phyloP scores from a whole-genome alignment of 2,888 invertebrate species.

The Thyatira batis region DNA sequence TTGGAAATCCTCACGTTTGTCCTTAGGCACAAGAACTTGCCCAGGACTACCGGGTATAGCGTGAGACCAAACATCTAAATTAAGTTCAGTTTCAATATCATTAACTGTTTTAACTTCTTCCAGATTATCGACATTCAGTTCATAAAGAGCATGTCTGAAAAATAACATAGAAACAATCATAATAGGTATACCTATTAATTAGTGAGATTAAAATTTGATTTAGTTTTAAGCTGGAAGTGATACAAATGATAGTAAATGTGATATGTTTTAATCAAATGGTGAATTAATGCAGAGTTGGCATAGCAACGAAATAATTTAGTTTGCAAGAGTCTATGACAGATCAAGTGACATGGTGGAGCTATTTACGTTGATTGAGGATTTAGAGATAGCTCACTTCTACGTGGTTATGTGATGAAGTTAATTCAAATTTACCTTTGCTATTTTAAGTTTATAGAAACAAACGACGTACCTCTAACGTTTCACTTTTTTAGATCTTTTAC shows the following conservation, averaged over 20 bases:
- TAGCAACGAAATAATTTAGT: not conserved
- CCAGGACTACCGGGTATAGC: conserved; percentile 42
- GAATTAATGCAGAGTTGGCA: not conserved
- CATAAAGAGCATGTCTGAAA: conserved; percentile 54
- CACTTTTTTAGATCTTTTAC: too few species aligned
- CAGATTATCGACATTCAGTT: conserved; percentile 38
- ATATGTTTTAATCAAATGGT: too few species aligned
- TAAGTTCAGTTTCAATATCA: conserved; percentile 32
- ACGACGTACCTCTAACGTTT: too few species aligned
- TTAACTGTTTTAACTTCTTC: conserved; percentile 42
- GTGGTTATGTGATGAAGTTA: too few species aligned
- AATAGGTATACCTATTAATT: not conserved
- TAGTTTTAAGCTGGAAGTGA: too few species aligned
- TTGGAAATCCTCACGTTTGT: conserved; percentile 37
- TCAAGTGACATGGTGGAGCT: too few species aligned
- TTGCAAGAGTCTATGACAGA: too few species aligned
- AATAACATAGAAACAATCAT: too few species aligned
- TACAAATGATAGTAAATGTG: not conserved
- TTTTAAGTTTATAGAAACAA: too few species aligned
- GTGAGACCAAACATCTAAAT: conserved; percentile 51
- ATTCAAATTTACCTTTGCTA: too few species aligned
- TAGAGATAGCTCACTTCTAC: too few species aligned
- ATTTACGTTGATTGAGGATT: too few species aligned
- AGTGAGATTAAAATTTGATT: not conserved
- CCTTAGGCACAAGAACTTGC: conserved; percentile 45